Base-by-base conservation (phyloP, 30 jellyfish, hydroid and myxozoan genomes). In the Aurelia aurita complex sp. Pacific region DNA sequence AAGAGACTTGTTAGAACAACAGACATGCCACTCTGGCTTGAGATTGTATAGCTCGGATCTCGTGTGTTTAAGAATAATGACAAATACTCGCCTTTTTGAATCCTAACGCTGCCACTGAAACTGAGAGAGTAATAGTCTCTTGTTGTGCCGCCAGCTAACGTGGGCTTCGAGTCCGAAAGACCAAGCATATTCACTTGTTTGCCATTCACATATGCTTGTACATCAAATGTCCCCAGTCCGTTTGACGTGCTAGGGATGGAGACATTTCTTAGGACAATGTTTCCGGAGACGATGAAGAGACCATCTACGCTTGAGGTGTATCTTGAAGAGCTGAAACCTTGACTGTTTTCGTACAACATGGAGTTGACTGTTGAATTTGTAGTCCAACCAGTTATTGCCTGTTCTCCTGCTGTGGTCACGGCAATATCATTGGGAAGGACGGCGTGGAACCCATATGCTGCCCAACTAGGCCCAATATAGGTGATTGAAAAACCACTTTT, bases 401-500 rank as follows among this genome's bases (percentile, higher is more conserved):
- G 17, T 60, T 42, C 67, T 4, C 95, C 95, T 10, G 53, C 40
- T 13, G 78, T 11, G 13, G 91, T 1, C 11, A 32, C 59, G 11
- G 51, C 79, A 36, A 60, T 54, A 42, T 74, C 88, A 23, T 69
- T 73, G 5, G 81, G 66, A 9, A 74, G 77, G 42, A 87, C 84
- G 17, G 97, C 98, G 67, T 69, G 94, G 89, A 87, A 92, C n/a
- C 98, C 96, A 71, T 70, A 74, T 29, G 88, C 91, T 29, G 98
- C 92, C 97, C 97, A 92, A 42, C 63, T 66, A 35, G 98, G 98
- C 14, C 98, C 98, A 17, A 92, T 85, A 83, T 92, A 92, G 8
- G 98, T 69, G 17, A 89, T 80, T 1, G 97, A 81, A 62, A 81
- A 82, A 7, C 93, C 86, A 76, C 97, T 89, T 60, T 67, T 64